Evolutionary conservation across 2,113 vertebrate genomes (phyloP).

Genomic region (Calidris pygmaea): DNA sequence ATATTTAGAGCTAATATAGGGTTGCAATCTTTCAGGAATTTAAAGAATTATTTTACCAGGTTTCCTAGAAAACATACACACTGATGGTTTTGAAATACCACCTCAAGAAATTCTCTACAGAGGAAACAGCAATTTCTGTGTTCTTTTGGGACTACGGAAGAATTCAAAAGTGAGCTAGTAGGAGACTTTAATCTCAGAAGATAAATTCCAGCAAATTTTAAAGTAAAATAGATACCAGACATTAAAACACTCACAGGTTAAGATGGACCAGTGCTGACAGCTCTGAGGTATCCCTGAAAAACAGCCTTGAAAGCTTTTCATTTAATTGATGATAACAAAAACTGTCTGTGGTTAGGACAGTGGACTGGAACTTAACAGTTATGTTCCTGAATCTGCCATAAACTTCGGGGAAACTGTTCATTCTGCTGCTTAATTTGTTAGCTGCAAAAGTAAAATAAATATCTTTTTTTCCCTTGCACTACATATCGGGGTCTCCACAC

Average conservation of each 20-base stretch:
- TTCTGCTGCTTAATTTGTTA: background rate
- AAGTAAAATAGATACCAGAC: background rate
- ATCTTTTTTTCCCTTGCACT: background rate
- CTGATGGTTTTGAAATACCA: background rate
- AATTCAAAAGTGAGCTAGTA: background rate
- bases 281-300: background rate
- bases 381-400: conserved; percentile 24
- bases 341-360: conserved; percentile 21
- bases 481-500: background rate
- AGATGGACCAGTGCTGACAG: background rate
- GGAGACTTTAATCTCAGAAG: background rate
- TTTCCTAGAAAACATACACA: background rate
- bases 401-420: background rate
- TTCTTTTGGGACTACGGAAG: background rate
- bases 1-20: background rate
- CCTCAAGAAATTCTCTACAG: background rate
- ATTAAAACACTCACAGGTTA: background rate
- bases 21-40: background rate
- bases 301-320: background rate
- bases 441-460: background rate
- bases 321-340: conserved; percentile 36
- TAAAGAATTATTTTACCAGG: background rate
- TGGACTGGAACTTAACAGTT: conserved; percentile 5
- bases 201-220: background rate
- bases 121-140: background rate